Evolutionary conservation across 1,140 invertebrate genomes (phyloP), one percentile per base, ranked within the genome.

Genomic region (Drosophila equinoxialis): DNA sequence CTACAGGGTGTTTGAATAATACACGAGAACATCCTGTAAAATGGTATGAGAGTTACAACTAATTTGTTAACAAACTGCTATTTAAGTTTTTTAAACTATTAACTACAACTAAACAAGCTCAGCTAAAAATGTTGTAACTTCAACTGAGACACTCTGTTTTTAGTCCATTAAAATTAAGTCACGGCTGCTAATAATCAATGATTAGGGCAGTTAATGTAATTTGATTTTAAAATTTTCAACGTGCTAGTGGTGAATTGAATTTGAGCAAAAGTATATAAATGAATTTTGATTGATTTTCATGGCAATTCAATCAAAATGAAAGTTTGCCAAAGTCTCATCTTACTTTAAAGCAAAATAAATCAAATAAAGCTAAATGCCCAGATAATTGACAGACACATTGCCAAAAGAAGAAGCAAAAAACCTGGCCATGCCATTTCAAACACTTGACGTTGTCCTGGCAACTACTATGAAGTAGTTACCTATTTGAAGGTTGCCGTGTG

Each of bases 351-450:
- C 6, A 17, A 59, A 59, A 59, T 59, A 35, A 37, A 59, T 59
- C 33, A 59, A 59, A 59, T 59, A 39, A 59, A 37, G 57, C 57
- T 39, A 39, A 59, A 59, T 59, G 57, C 33, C 57, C 57, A 59
- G 14, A 59, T 59, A 59, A 59, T 59, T 59, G 57, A 59, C 57
- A 51, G 57, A 59, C 57, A 51, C 45, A 51, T 51, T 17, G 17
- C 6, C 45, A 48, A 17, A 8, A 17, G 45, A 58, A 35, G 30
- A 6, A 23, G 48, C 14, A 14, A 23, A 10, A 23, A 23, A 55
- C 51, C n/a, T 13, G 26, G 11, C 20, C 51, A 26, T 55, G 26
- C 26, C 20, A 55, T 55, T 55, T 55, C 35, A 5, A 59, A 37
- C 33, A 39, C 57, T 39, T 11, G 33, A 14, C 11, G 57, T 59